phyloP scores from a whole-genome alignment of 1,140 invertebrate genomes.

The Lepidostoma basale region DNA sequence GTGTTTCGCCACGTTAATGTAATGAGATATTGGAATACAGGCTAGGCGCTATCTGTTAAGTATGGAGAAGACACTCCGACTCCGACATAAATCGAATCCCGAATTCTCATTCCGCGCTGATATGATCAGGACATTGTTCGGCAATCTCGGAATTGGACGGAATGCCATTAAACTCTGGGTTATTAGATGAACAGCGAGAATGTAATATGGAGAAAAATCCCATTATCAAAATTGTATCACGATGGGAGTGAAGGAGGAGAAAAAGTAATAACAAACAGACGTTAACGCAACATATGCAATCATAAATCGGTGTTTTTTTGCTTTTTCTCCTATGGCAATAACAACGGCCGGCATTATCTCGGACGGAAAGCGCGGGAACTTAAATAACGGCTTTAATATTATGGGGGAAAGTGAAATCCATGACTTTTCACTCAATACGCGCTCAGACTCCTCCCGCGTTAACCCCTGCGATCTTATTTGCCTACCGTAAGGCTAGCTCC shows the following conservation, averaged over 20 bases:
- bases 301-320: slow-evolving; percentile 36
- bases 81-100: slow-evolving; percentile 7
- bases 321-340: slow-evolving; percentile 25
- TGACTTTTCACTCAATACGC: slow-evolving; percentile 9
- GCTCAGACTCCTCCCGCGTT: no score
- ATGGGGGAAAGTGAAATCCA: slow-evolving; percentile 20
- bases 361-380: slow-evolving; percentile 27
- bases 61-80: no score
- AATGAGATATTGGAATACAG: no score
- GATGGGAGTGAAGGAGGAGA: background rate
- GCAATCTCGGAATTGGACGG: background rate
- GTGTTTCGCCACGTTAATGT: no score
- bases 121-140: slow-evolving; percentile 8
- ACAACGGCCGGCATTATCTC: slow-evolving; percentile 32
- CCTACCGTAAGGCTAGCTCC: no score
- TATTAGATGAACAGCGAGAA: slow-evolving; percentile 22
- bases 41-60: no score
- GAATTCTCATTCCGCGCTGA: slow-evolving; percentile 1
- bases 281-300: slow-evolving; percentile 38
- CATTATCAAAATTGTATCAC: slow-evolving; percentile 29
- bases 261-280: slow-evolving; percentile 36
- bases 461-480: no score
- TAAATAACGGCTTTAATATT: slow-evolving; percentile 41
- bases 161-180: slow-evolving; percentile 9
- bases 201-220: slow-evolving; percentile 27